A percentile compares a stretch with the other conserved stretches of the same genome.
These are phyloP conservation scores for Synergus itoensis DNA, from an alignment of 2,888 invertebrate species.

Conservation along the genomic window DNA sequence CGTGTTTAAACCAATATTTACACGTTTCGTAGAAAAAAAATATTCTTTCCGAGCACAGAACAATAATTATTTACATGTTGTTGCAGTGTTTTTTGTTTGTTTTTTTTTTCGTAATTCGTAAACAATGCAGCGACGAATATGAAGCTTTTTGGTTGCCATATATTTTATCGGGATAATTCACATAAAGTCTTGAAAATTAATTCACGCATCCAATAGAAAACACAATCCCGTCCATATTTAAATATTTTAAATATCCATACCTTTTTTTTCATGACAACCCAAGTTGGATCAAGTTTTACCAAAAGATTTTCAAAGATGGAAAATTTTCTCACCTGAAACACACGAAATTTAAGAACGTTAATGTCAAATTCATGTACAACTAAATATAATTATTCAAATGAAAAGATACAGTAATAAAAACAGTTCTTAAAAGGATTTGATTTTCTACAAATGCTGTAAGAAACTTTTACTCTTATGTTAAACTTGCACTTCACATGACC, in stretches of 20 bases:
- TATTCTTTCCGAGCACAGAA: too few species aligned
- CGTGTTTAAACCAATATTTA: too few species aligned
- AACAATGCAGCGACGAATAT: too few species aligned
- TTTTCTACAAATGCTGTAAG: not conserved
- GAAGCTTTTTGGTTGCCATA: too few species aligned
- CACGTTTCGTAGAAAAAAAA: too few species aligned
- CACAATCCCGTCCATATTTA: too few species aligned
- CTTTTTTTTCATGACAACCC: not conserved
- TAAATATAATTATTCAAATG: not conserved
- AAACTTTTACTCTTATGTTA: conserved; percentile 24
- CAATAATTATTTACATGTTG: too few species aligned
- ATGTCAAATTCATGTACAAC: not conserved
- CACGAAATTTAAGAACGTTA: not conserved
- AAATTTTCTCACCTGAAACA: conserved; percentile 45
- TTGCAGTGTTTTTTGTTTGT: too few species aligned
- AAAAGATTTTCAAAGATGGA: not conserved
- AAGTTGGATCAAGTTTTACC: not conserved
- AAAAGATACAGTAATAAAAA: not conserved
- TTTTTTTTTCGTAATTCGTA: too few species aligned
- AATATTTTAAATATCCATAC: not conserved
- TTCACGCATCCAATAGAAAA: too few species aligned
- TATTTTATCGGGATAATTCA: too few species aligned
- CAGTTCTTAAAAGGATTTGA: conserved; percentile 2
- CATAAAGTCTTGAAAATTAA: too few species aligned
- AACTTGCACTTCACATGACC: conserved; percentile 35